A percentile compares a stretch with the other conserved stretches of the same genome.
These are phyloP conservation scores for Callopanchax toddi DNA, from an alignment of 2,113 vertebrate genomes.

Conservation along the genomic window DNA sequence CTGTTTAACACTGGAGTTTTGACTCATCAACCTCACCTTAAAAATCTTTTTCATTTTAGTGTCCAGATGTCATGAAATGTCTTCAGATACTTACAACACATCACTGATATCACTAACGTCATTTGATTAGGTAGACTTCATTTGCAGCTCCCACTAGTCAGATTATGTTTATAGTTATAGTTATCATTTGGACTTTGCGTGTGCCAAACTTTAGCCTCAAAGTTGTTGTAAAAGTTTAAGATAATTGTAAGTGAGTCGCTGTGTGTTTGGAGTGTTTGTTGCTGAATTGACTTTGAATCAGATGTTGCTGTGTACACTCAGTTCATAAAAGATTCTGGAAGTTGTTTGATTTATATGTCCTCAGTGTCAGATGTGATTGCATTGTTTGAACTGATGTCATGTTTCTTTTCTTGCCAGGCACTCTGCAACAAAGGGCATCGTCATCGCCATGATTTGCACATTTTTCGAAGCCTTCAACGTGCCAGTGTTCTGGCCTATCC, in stretches of 20 bases:
- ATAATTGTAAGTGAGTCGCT: background rate
- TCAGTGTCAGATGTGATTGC: background rate
- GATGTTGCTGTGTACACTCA: background rate
- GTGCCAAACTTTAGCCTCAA: background rate
- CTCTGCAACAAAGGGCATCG: constrained; percentile 95
- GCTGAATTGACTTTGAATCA: background rate
- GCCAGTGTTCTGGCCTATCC: constrained; percentile 99
- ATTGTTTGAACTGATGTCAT: background rate
- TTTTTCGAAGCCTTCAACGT: constrained; percentile 99
- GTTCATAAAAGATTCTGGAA: background rate
- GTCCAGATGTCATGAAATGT: no score
- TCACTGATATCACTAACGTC: background rate
- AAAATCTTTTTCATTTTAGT: no score
- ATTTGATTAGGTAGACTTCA: background rate
- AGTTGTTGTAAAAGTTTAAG: background rate
- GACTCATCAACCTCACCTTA: no score
- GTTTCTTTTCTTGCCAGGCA: constrained; percentile 82
- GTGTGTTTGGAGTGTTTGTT: background rate
- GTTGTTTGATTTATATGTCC: background rate
- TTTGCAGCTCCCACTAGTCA: no score
- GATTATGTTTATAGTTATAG: background rate
- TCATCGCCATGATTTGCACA: constrained; percentile 96
- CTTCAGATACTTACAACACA: no score
- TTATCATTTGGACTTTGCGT: background rate
- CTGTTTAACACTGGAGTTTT: no score